Evolutionary conservation across 2,888 invertebrate species (phyloP).

Genomic region (Scaptomyza reducta): DNA sequence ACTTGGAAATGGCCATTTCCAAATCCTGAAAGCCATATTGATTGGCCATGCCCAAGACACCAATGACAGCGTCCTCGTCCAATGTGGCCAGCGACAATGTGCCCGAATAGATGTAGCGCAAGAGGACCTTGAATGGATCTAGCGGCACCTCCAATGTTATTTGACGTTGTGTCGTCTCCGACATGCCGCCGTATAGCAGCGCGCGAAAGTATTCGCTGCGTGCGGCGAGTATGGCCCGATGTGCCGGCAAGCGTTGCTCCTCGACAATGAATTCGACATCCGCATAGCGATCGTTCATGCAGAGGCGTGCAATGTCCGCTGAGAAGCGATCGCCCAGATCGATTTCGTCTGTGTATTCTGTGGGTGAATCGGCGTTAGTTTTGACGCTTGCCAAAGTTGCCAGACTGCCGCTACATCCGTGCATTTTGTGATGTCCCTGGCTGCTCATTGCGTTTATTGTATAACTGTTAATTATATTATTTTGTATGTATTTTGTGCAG

Average conservation of each 20-base stretch:
- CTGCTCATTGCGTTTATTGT: conserved; percentile 81
- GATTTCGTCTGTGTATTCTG: conserved; percentile 86
- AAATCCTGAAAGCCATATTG: conserved; percentile 97
- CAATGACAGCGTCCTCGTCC: conserved; percentile 89
- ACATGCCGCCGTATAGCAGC: conserved; percentile 90
- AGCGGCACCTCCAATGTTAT: conserved; percentile 93
- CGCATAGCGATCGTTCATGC: conserved; percentile 94
- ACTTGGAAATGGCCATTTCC: conserved; percentile 96
- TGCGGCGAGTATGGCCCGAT: conserved; percentile 93
- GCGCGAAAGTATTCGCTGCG: conserved; percentile 98
- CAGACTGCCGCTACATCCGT: conserved; percentile 81
- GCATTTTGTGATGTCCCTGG: conserved; percentile 85
- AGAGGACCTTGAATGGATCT: conserved; percentile 93
- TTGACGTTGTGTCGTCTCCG: conserved; percentile 90
- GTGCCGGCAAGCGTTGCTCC: conserved; percentile 85
- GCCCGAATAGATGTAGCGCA: conserved; percentile 98
- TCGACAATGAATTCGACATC: conserved; percentile 96
- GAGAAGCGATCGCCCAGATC: conserved; percentile 89
- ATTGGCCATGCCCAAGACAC: conserved; percentile 94
- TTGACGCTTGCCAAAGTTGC: conserved; percentile 79
- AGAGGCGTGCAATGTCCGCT: conserved; percentile 93
- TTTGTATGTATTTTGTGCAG: conserved; percentile 4
- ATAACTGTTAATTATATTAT: conserved; percentile 21
- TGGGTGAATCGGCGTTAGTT: conserved; percentile 44
- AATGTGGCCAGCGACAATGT: conserved; percentile 88